Evolutionary conservation across 2,797 vertebrate species (phyloP).

Genomic region (Calcarius lapponicus): DNA sequence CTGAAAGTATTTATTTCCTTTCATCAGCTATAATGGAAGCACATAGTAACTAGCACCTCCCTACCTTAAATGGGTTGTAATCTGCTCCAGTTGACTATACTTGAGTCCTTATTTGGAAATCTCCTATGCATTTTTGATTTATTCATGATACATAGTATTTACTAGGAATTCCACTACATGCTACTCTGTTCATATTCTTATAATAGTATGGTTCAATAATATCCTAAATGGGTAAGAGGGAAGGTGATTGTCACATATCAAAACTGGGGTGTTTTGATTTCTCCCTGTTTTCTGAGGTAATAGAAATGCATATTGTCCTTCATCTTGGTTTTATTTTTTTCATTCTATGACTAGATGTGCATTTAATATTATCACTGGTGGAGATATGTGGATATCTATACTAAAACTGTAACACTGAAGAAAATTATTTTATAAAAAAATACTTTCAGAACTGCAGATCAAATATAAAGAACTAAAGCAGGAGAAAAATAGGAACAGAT

Average conservation of each 20-base stretch:
- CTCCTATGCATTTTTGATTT: neutral
- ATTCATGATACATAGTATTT: neutral
- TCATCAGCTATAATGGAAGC: neutral
- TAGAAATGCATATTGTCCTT: neutral
- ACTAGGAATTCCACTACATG: neutral
- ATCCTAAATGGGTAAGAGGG: neutral
- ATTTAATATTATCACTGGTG: neutral
- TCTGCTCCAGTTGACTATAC: neutral
- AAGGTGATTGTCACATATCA: neutral
- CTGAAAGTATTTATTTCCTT: neutral
- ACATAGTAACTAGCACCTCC: fast-evolving
- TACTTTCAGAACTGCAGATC: neutral
- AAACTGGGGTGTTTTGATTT: fast-evolving
- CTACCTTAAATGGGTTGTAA: neutral
- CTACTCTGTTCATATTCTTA: neutral
- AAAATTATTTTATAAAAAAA: neutral
- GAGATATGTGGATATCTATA: neutral
- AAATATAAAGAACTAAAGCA: neutral
- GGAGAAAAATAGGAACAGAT: neutral
- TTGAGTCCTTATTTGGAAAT: neutral
- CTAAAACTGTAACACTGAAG: neutral
- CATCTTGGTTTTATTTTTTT: neutral
- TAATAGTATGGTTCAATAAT: neutral
- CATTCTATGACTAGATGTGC: neutral
- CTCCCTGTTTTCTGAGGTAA: neutral